Base-by-base conservation (phyloP, 2,113 vertebrate species). In the Corvus cornix region DNA sequence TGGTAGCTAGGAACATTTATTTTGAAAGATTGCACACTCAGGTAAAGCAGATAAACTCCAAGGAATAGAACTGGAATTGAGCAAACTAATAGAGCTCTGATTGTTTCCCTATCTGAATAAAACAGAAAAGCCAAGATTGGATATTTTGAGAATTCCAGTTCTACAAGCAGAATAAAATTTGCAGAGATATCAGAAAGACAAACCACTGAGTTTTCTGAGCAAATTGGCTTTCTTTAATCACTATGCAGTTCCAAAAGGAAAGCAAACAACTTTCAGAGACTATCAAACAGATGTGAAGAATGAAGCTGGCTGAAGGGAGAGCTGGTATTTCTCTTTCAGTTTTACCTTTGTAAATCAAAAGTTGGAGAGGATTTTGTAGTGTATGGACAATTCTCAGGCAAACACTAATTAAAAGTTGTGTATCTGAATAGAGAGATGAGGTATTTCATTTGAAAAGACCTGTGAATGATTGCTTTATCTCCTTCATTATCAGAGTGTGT, bases 51-150 rank as follows among this genome's bases (percentile, higher is more conserved):
- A 95, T 88, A 94, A 95, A 94, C 91, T 92, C 68, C 39, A 80
- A 95, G 80, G 91, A 94, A 94, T 5, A 91, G 64, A 97, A 93
- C 72, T 93, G 94, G 96, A 97, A 96, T 73, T 79, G 79, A 96
- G 91, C 84, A 91, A 94, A 94, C 68, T 91, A 89, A 84, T 81
- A 78, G 63, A 90, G 7, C 18, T 93, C 63, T 90, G 66, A 81
- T 79, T 96, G 30, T 87, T 92, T 44, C 62, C 55, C 41, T 84
- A 78, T 75, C 33, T 93, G 94, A 97, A 97, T 92, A 93, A 96
- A 85, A 49, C 13, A 77, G 63, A 92, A 94, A 84, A 94, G 56
- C 41, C 52, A 74, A 63, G 58, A 94, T 3, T n/a, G 80, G 62
- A 56, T 69, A 89, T 97, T 92, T 96, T 94, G 87, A 92, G 76